Evolutionary conservation across 1,140 invertebrate species (phyloP), one percentile per base, ranked within the genome.

Genomic region (Sinonovacula constricta): DNA sequence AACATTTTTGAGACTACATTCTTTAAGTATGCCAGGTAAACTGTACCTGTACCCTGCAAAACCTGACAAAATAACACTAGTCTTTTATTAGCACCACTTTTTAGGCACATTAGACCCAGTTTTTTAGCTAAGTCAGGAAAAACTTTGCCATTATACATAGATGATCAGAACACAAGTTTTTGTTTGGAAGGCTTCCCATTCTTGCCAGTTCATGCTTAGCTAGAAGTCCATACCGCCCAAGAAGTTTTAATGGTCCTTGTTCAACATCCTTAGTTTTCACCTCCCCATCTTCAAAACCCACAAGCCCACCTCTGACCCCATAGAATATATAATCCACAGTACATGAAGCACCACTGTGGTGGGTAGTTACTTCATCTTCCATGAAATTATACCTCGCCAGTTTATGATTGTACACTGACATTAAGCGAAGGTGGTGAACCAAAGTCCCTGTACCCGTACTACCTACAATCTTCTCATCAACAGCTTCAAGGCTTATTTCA

Each of bases 101-200:
- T n/a, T n/a, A n/a, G n/a, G n/a, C n/a, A n/a, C n/a, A n/a, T n/a
- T n/a, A n/a, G n/a, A n/a, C n/a, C n/a, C n/a, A n/a, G n/a, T n/a
- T n/a, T n/a, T n/a, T n/a, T n/a, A n/a, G n/a, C n/a, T n/a, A 81
- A 31, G 36, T 79, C 63, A 87, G 56, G 14, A 86, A 36, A 63
- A 88, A 88, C 65, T 75, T 72, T 28, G 84, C 79, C 18, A 86
- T 77, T 14, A 88, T 75, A 49, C 80, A 74, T 2, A 86, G 33
- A 74, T 88, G 86, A 63, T 88, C 86, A n/a, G 86, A 88, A 2
- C 81, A 67, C 12, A 83, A 53, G 2, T 91, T 90, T 39, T 92
- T 89, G 88, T 96, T 96, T n/a, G 96, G 96, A 83, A 97, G 93
- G 0, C 81, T 81, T 3, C 93, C 93, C 22, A 93, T 86, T 10